Evolutionary conservation across 2,797 vertebrate genomes (phyloP).

Genomic region (Pangasius larnaudii): DNA sequence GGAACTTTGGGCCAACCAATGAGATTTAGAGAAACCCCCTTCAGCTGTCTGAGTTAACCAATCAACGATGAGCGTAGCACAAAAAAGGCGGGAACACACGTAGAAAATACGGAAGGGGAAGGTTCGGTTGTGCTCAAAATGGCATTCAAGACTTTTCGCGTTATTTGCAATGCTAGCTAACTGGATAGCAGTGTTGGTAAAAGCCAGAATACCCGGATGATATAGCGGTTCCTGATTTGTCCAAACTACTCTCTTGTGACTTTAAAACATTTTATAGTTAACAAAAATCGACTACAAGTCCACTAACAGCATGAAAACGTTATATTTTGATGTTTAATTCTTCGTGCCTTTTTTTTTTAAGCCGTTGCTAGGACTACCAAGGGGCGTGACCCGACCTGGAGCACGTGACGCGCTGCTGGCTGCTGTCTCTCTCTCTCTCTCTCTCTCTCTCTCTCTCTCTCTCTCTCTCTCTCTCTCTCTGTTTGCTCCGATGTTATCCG

Average conservation of each 20-base stretch:
- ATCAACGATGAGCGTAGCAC: not conserved
- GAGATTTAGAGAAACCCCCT: not conserved
- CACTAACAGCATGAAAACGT: not conserved
- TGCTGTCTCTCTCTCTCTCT: not conserved
- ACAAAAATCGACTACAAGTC: not conserved
- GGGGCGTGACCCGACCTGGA: conserved; percentile 6
- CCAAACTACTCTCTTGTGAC: not conserved
- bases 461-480: not conserved
- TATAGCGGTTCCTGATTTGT: no score
- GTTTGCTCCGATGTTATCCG: not conserved
- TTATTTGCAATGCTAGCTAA: not conserved
- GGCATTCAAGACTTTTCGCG: not conserved
- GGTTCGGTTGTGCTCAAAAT: not conserved
- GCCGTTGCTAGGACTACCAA: not conserved
- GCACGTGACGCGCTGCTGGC: not conserved
- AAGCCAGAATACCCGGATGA: not conserved
- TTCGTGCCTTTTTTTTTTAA: not conserved
- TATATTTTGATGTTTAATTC: not conserved
- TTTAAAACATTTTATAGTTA: not conserved
- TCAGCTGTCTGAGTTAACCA: not conserved
- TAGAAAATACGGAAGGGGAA: conserved; percentile 16
- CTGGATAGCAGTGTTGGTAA: not conserved
- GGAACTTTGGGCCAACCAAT: not conserved
- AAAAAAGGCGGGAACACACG: not conserved
- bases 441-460: not conserved